Base-by-base conservation (phyloP, 2,797 vertebrate species). In the Limosa lapponica region DNA sequence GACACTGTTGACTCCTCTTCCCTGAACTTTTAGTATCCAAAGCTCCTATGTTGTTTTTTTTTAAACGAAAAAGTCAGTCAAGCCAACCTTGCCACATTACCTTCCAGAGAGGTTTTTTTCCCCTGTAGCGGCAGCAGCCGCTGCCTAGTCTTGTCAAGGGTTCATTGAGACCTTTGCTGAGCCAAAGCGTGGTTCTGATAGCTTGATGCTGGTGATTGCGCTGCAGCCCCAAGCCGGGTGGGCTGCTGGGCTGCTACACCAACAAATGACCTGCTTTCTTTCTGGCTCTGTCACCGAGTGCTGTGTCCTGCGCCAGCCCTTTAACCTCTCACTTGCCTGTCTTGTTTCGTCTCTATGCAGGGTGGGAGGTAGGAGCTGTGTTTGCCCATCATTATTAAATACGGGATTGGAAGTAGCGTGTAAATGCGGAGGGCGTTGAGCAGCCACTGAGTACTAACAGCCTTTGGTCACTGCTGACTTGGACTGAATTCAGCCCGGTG, bases 141-240 rank as follows among this genome's bases (percentile, higher is more conserved):
- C 12, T 82, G 37, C 15, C 43, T n/a, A 4, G 10, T 24, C 6
- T n/a, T 13, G 41, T 11, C n/a, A 16, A 2, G 2, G 4, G 39
- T 20, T 59, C 41, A 4, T 3, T 3, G 41, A 43, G 32, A 15
- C 25, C 58, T 34, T 46, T 19, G 70, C 64, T 16, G n/a, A 32
- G 41, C 49, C 0, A 6, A 30, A 7, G 44, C 0, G 2, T 15
- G 12, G 19, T 3, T 48, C 22, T 12, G n/a, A 19, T 12, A 10
- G 58, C 32, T 70, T 2, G 28, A 54, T 30, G 27, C 55, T 1
- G 0, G 27, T 0, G 2, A 36, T 51, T 10, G 57, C 1, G 2
- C 44, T 2, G 19, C 32, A 10, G 32, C 57, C 37, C 17, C 1
- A 1, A 16, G 4, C n/a, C 3, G 27, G 22, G 7, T 11, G 30